Base-by-base conservation (phyloP, 2,888 invertebrate species). In the Caenorhabditis drosophilae region DNA sequence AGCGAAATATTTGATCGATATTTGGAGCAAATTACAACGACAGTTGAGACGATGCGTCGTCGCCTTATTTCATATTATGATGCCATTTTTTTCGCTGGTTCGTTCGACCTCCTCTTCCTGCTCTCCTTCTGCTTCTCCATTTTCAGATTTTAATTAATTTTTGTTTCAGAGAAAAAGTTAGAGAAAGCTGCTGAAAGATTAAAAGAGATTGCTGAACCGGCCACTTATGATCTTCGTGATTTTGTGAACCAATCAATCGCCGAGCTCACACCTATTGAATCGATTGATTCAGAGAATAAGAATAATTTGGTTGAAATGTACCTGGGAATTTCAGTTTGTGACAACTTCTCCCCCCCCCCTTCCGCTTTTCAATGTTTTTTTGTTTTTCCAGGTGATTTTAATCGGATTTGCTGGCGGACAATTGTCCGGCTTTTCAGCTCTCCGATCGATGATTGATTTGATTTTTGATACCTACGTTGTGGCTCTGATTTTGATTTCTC, bases 1-100 rank as follows among this genome's bases (percentile, higher is more conserved):
- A 48, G 61, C 27, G 76, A 78, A 44, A 67, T 79, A 56, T 57
- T 59, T 16, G 70, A 70, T 22, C 70, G 77, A 47, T 79, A 76
- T 54, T 60, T 72, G 53, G 80, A 80, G 59, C 80, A 80, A 62
- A 56, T 80, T 31, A 49, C 59, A 53, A 80, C 80, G 25, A 80
- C 80, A 22, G 55, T 70, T 22, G 80, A 80, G 57, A 80, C 80
- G 44, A 75, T 80, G 73, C 73, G 80, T 23, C 76, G 80, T 23
- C 73, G 80, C 7, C 40, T 45, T n/a, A 41, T 69, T 34, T 62
- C 66, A 38, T 78, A 77, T 51, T 77, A 77, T 49, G 67, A 70
- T 34, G 66, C 56, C 18, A 38, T 75, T 25, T 57, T 59, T 27
- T 45, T 51, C 23, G 27, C 51, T 15, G 69, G 68, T 51, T 26